Evolutionary conservation across 2,888 invertebrate species (phyloP), one percentile per base, ranked within the genome.

Genomic region (Pseudococcus jackbeardsleyi): DNA sequence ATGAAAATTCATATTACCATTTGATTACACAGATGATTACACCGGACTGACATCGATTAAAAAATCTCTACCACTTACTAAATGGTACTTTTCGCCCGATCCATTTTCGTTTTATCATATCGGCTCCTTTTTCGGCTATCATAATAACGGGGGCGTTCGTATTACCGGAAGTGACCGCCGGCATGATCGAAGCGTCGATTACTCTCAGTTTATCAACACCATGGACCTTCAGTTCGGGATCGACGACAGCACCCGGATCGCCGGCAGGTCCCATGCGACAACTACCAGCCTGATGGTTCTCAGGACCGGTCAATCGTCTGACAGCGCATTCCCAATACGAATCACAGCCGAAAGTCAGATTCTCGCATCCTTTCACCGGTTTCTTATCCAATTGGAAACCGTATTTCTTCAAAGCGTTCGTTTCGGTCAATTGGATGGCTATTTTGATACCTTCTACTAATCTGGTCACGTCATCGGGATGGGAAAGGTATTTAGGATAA

Each of bases 401-500:
- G 90, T 95, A 96, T 88, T 92, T 92, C 89, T 91, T 91, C 88
- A 93, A 91, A 54, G 95, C 93, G 89, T 94, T 93, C 0, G 96
- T 96, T 91, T 96, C 94, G 0, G 96, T 93, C 5, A 97, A 91
- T 88, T 93, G 93, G 86, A 96, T 93, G 9, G 95, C 94, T 91
- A 97, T 95, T 91, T 96, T 96, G 90, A 97, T 95, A 85, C 97
- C 97, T 91, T 97, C 97, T 11, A 97, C 93, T 48, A 97, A 92
- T 0, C 94, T 94, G 89, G 95, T 95, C 0, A 96, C 93, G 91
- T 98, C 98, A 89, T 96, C 94, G 0, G 95, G 94, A 90, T 96
- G 94, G 0, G 95, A 94, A 50, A 96, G 93, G 91, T 95, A 95
- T 92, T 96, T 96, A 48, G 96, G 96, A 91, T 95, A 95, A 88